Percentiles rank a stretch among this genome's conserved stretches.
Evolutionary conservation across 2,113 vertebrate genomes (phyloP).

Genomic region (Microcebus lehilahytsara): DNA sequence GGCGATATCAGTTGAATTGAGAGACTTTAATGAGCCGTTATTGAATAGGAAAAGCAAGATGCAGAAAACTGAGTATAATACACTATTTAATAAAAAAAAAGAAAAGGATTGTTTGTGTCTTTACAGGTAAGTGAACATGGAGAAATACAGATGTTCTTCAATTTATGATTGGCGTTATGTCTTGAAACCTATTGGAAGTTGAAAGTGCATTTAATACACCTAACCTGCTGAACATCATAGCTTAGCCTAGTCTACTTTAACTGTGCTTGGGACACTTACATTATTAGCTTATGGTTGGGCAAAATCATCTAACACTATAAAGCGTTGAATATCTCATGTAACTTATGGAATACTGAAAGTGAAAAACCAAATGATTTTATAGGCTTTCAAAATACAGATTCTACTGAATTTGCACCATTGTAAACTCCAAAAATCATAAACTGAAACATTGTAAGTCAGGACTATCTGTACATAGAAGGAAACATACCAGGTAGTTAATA

Average conservation of each 20-base stretch:
- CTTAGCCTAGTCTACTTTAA: neutral
- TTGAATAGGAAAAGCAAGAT: neutral
- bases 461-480: neutral
- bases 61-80: neutral
- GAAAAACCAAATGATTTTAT: neutral
- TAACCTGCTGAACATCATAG: neutral
- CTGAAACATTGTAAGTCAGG: neutral
- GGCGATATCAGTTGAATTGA: neutral
- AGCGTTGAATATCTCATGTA: neutral
- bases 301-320: neutral
- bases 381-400: neutral
- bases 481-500: neutral
- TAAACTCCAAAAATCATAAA: neutral
- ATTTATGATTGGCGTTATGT: neutral
- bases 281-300: neutral
- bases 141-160: neutral
- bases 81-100: neutral
- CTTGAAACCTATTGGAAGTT: neutral
- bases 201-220: neutral
- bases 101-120: neutral
- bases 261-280: neutral
- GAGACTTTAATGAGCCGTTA: neutral
- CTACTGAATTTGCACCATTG: neutral
- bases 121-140: neutral
- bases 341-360: neutral